phyloP scores from a whole-genome alignment of 2,797 vertebrate species.

The Myotis pilosus region DNA sequence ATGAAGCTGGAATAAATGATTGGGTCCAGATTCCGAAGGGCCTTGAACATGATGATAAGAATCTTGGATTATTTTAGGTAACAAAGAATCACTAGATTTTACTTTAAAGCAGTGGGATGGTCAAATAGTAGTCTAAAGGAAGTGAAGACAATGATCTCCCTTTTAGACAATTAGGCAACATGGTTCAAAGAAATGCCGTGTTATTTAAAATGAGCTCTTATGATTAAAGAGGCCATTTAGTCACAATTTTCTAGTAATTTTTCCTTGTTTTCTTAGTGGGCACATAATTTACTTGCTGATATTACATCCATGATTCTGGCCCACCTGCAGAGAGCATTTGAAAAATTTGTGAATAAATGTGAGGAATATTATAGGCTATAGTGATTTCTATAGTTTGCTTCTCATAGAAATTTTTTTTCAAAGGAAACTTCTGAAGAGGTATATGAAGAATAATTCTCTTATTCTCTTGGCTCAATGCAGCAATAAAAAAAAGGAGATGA shows the following conservation, averaged over 20 bases:
- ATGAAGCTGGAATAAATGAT: not conserved
- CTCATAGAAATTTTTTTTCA: not conserved
- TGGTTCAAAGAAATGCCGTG: not conserved
- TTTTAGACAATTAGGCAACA: not conserved
- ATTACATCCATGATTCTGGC: not conserved
- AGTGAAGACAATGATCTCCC: not conserved
- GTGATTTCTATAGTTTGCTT: not conserved
- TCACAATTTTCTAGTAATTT: not conserved
- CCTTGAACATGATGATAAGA: not conserved
- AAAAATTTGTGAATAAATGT: not conserved
- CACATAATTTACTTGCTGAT: not conserved
- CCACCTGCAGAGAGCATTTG: not conserved
- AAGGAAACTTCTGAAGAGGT: not conserved
- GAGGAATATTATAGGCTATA: not conserved
- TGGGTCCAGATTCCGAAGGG: not conserved
- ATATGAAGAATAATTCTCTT: not conserved
- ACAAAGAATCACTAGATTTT: not conserved
- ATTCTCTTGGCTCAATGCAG: not conserved
- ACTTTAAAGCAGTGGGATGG: not conserved
- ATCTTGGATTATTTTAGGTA: not conserved
- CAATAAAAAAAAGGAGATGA: not conserved
- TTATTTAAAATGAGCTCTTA: not conserved
- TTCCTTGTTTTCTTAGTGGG: not conserved
- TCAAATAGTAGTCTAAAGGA: not conserved
- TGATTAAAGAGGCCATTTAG: not conserved